Percentiles rank a stretch among this genome's conserved stretches.
Evolutionary conservation across 2,888 invertebrate genomes (phyloP).

Genomic region (Perithous albicinctus): DNA sequence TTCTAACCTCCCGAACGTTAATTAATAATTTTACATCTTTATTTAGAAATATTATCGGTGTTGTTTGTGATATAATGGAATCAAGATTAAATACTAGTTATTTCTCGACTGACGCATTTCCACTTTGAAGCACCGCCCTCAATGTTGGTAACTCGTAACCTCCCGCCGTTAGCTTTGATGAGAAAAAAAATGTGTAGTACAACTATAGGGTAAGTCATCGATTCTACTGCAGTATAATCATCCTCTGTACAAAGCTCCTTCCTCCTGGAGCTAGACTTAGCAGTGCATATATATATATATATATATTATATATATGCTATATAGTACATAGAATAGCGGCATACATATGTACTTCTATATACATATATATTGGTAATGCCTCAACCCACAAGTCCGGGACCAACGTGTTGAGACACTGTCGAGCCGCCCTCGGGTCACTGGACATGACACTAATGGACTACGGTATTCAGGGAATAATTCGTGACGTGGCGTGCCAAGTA

Average conservation of each 20-base stretch:
- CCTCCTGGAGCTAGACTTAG: background rate
- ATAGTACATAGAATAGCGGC: conserved; percentile 14
- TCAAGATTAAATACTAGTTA: background rate
- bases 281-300: conserved; percentile 19
- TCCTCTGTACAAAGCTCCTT: conserved; percentile 24
- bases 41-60: background rate
- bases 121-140: background rate
- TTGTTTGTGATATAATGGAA: background rate
- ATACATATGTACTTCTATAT: conserved; percentile 25
- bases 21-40: background rate
- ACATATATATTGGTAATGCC: conserved; percentile 38
- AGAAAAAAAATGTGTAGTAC: conserved; percentile 19
- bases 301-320: conserved; percentile 3
- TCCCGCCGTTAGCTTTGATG: conserved; percentile 11
- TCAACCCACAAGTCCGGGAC: conserved; percentile 25
- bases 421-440: conserved; percentile 67
- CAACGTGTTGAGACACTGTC: conserved; percentile 69
- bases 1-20: too few relatives aligned
- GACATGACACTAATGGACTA: conserved; percentile 72
- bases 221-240: conserved; percentile 44
- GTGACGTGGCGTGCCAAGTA: conserved; percentile 68
- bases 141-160: background rate
- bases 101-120: background rate
- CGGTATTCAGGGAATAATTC: conserved; percentile 71
- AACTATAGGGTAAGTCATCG: conserved; percentile 34